phyloP scores from a whole-genome alignment of 2,797 vertebrate genomes.

The Muraenolepis orangiensis region DNA sequence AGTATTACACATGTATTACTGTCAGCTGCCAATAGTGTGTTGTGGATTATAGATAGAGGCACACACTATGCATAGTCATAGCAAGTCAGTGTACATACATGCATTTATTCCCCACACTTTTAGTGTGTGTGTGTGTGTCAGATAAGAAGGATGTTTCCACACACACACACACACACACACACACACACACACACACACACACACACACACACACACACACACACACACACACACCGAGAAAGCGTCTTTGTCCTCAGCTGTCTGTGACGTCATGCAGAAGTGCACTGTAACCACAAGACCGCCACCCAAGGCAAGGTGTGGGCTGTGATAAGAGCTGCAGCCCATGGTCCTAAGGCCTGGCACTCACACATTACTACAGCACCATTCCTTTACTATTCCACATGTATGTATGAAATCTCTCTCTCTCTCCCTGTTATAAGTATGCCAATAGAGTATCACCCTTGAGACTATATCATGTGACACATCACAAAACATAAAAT shows the following conservation, averaged over 20 bases:
- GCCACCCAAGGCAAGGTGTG: constrained; percentile 52
- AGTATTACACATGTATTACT: constrained; percentile 39
- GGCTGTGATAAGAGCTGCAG: constrained; percentile 36
- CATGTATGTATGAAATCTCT: too few relatives aligned
- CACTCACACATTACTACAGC: background rate
- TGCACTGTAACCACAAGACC: constrained; percentile 47
- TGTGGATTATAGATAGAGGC: background rate
- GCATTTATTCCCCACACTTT: too few relatives aligned
- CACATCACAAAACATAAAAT: background rate
- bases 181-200: background rate
- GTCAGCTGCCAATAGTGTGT: background rate
- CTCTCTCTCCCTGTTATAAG: too few relatives aligned
- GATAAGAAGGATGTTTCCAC: too few relatives aligned
- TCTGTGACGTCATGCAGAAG: constrained; percentile 67
- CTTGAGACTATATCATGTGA: background rate
- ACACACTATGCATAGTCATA: too few relatives aligned
- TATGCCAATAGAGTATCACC: too few relatives aligned
- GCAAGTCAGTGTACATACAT: too few relatives aligned
- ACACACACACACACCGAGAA: background rate
- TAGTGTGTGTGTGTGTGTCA: too few relatives aligned
- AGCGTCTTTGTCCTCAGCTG: constrained; percentile 67
- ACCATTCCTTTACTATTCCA: background rate
- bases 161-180: too few relatives aligned
- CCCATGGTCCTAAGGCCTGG: constrained; percentile 33
- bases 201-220: background rate